Evolutionary conservation across 2,797 vertebrate species (phyloP).

Genomic region (Botia kubotai): DNA sequence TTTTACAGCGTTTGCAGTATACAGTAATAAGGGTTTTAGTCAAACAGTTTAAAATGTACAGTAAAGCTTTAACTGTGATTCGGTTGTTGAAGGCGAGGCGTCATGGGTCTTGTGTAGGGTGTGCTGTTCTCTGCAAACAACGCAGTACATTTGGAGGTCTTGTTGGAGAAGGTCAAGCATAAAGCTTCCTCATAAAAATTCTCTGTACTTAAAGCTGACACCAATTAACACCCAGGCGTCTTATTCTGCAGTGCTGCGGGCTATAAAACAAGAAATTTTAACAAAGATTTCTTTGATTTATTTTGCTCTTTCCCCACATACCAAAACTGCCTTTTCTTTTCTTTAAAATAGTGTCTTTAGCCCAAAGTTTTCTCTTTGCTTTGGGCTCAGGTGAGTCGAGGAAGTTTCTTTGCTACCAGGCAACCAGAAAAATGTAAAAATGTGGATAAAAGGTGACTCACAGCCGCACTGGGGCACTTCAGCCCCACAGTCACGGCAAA

Average conservation of each 20-base stretch:
- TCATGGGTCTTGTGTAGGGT: constrained; percentile 8
- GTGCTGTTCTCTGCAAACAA: constrained; percentile 13
- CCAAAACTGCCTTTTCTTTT: not conserved
- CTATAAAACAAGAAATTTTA: constrained; percentile 6
- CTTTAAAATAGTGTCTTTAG: not conserved
- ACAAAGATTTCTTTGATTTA: not conserved
- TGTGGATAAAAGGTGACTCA: constrained; percentile 6
- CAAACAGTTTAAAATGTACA: not conserved
- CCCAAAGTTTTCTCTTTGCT: constrained; percentile 15
- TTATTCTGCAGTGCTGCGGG: not conserved
- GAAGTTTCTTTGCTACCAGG: constrained; percentile 12
- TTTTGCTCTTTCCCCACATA: not conserved
- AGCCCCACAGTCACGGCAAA: constrained; percentile 22
- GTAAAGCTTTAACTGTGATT: constrained; percentile 13
- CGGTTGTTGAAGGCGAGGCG: not conserved
- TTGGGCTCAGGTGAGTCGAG: constrained; percentile 2
- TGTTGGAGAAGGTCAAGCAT: constrained; percentile 22
- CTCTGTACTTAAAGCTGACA: constrained; percentile 12
- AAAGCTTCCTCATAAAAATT: constrained; percentile 16
- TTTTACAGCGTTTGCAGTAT: not conserved
- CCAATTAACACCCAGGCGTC: constrained; percentile 24
- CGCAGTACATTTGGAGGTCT: not conserved
- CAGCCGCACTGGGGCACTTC: constrained; percentile 24
- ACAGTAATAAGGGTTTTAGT: constrained; percentile 18
- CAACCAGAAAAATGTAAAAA: constrained; percentile 20